These are phyloP conservation scores for Lithophane ornitopus DNA, from an alignment of 2,888 invertebrate species.

Conservation along the genomic window DNA sequence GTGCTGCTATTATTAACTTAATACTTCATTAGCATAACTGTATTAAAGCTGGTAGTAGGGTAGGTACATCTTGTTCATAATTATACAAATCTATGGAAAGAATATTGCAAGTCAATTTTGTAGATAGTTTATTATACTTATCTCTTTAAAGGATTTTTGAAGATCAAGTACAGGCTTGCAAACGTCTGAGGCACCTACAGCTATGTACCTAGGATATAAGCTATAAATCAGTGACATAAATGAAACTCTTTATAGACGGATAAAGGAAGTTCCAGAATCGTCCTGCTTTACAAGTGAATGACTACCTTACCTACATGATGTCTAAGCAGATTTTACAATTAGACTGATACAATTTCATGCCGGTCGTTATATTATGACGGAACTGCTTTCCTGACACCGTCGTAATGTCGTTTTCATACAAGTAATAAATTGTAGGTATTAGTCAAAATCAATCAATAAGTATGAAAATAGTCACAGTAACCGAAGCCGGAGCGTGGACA, in stretches of 20 bases:
- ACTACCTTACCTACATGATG: not conserved
- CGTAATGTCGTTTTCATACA: not conserved
- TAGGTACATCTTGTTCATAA: not conserved
- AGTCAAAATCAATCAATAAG: slow-evolving; percentile 28
- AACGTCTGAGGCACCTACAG: too few species aligned
- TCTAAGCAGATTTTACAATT: not conserved
- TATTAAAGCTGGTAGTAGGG: not conserved
- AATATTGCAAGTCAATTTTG: not conserved
- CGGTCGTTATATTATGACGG: not conserved
- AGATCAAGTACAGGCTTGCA: not conserved
- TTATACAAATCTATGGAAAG: not conserved
- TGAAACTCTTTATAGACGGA: not conserved
- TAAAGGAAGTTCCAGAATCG: not conserved
- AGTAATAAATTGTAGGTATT: not conserved
- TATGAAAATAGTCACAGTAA: slow-evolving; percentile 48
- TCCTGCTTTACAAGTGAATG: not conserved
- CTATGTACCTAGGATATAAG: too few species aligned
- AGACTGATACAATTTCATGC: not conserved
- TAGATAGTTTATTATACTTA: too few species aligned
- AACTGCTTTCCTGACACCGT: not conserved
- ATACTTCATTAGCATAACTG: slow-evolving; percentile 55
- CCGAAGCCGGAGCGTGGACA: slow-evolving; percentile 71
- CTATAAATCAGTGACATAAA: not conserved
- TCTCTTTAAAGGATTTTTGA: not conserved
- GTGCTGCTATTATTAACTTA: slow-evolving; percentile 54